These are phyloP conservation scores for Malurus alboscapulatus DNA, from an alignment of 2,113 vertebrate species.

Conservation along the genomic window DNA sequence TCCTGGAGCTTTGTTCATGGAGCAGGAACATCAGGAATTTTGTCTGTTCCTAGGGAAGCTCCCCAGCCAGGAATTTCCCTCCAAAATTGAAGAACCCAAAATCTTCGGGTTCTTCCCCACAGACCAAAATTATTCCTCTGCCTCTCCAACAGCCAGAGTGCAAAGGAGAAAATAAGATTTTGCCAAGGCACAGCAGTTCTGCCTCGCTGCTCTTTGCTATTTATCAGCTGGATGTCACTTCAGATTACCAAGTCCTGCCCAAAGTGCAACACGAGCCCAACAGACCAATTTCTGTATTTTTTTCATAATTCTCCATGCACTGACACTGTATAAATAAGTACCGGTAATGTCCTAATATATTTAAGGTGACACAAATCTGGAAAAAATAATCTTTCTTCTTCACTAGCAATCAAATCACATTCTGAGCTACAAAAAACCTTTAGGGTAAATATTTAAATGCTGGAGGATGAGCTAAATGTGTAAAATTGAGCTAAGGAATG, in stretches of 20 bases:
- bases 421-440: neutral
- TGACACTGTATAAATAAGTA: neutral
- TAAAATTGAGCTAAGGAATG: neutral
- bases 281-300: neutral
- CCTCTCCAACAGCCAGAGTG: neutral
- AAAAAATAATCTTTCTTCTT: neutral
- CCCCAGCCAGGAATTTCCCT: too few relatives aligned
- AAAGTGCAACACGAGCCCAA: neutral
- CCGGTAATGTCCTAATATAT: neutral
- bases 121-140: neutral
- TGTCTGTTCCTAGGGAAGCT: too few relatives aligned
- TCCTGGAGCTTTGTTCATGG: too few relatives aligned
- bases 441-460: neutral
- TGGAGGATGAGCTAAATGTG: neutral
- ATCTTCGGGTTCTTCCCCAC: neutral
- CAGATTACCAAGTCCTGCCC: neutral
- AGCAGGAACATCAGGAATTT: too few relatives aligned
- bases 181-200: neutral
- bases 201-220: neutral
- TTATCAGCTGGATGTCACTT: conserved; percentile 3
- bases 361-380: neutral
- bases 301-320: neutral
- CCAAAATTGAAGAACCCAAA: too few relatives aligned
- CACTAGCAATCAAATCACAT: neutral
- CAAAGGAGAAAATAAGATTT: neutral